Evolutionary conservation across 2,797 vertebrate genomes (phyloP).

Genomic region (Poeciliopsis infans): DNA sequence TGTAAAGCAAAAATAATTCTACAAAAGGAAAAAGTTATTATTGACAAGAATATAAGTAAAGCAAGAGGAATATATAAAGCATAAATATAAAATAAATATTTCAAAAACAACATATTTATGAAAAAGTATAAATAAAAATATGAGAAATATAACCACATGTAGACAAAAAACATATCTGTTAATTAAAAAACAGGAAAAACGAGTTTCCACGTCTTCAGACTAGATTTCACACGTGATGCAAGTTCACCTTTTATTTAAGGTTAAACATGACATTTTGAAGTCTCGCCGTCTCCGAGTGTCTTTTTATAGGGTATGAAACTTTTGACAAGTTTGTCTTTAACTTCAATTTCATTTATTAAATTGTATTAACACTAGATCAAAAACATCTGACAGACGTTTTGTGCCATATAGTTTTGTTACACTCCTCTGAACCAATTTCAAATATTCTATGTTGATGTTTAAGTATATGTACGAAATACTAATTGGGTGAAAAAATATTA

Average conservation of each 20-base stretch:
- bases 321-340: background rate
- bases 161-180: background rate
- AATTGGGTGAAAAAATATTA: background rate
- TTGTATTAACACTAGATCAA: constrained; percentile 2
- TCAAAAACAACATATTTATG: background rate
- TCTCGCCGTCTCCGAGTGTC: background rate
- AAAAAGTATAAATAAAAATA: background rate
- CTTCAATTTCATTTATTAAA: background rate
- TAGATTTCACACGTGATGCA: background rate
- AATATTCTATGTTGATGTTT: background rate
- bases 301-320: background rate
- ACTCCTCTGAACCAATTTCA: constrained; percentile 12
- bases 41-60: background rate
- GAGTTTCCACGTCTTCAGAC: background rate
- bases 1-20: background rate
- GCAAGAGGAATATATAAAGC: background rate
- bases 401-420: constrained; percentile 29
- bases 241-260: background rate
- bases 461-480: background rate
- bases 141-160: background rate
- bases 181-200: background rate
- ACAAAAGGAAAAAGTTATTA: background rate
- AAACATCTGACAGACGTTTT: background rate
- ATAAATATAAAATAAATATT: background rate
- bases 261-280: background rate